phyloP scores from a whole-genome alignment of 2,888 invertebrate genomes.

The Lycocerus yunnanus region DNA sequence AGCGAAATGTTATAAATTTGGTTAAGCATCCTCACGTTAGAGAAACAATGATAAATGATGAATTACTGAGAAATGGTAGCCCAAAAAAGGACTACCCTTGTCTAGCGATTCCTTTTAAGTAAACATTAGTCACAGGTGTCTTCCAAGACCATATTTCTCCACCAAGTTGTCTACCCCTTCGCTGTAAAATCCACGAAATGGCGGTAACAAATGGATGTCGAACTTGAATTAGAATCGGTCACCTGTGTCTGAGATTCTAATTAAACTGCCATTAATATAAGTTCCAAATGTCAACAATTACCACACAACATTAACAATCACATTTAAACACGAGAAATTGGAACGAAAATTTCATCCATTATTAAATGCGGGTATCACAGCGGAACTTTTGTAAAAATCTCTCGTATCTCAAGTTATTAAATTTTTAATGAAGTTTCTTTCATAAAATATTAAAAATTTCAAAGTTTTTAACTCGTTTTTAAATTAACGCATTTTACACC shows the following conservation, averaged over 20 bases:
- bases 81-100: constrained; percentile 22
- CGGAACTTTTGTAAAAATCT: neutral
- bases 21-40: neutral
- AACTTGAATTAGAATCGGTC: constrained; percentile 15
- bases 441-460: neutral
- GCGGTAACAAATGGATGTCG: constrained; percentile 19
- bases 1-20: neutral
- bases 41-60: neutral
- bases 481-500: neutral
- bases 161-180: constrained; percentile 13
- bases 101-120: constrained; percentile 25
- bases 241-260: constrained; percentile 6
- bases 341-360: neutral
- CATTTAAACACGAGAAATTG: neutral
- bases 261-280: neutral
- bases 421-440: neutral
- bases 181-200: constrained; percentile 6
- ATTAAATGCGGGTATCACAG: neutral
- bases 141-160: constrained; percentile 22
- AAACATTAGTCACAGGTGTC: constrained; percentile 32
- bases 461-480: neutral
- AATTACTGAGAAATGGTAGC: constrained; percentile 18
- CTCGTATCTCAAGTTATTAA: neutral
- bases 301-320: neutral
- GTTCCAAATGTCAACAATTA: neutral